These are phyloP conservation scores for Nomada ruficornis DNA, from an alignment of 2,888 invertebrate genomes.

Conservation along the genomic window DNA sequence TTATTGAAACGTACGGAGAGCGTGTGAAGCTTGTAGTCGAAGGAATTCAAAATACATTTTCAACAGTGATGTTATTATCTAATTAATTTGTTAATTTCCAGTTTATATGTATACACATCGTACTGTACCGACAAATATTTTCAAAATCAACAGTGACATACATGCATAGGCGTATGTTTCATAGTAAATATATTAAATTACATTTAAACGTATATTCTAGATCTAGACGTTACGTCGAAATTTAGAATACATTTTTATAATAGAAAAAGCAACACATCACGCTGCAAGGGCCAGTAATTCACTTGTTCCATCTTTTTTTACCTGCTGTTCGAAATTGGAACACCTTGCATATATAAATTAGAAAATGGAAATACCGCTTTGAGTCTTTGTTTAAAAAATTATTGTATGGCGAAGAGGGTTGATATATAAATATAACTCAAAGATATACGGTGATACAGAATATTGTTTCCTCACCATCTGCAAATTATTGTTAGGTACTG, in stretches of 20 bases:
- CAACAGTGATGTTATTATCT: not conserved
- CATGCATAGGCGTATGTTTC: too few relatives aligned
- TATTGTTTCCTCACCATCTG: too few relatives aligned
- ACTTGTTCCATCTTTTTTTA: not conserved
- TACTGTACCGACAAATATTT: not conserved
- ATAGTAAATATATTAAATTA: too few relatives aligned
- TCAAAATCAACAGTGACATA: not conserved
- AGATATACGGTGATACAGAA: too few relatives aligned
- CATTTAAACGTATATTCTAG: too few relatives aligned
- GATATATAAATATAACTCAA: too few relatives aligned
- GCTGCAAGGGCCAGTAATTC: not conserved
- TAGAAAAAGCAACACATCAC: too few relatives aligned
- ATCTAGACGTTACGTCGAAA: too few relatives aligned
- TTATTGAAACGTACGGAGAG: conserved; percentile 4
- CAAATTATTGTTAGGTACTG: too few relatives aligned
- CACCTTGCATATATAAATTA: not conserved
- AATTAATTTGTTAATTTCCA: conserved; percentile 1
- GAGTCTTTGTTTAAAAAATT: not conserved
- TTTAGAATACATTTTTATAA: too few relatives aligned
- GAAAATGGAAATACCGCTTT: not conserved
- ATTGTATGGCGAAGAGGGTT: too few relatives aligned
- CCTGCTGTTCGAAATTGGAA: not conserved
- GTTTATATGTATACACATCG: not conserved
- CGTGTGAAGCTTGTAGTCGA: conserved; percentile 9
- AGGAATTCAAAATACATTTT: conserved; percentile 1